Conservation (phyloP, 2,113 vertebrate species). For the Pantherophis guttatus region DNA sequence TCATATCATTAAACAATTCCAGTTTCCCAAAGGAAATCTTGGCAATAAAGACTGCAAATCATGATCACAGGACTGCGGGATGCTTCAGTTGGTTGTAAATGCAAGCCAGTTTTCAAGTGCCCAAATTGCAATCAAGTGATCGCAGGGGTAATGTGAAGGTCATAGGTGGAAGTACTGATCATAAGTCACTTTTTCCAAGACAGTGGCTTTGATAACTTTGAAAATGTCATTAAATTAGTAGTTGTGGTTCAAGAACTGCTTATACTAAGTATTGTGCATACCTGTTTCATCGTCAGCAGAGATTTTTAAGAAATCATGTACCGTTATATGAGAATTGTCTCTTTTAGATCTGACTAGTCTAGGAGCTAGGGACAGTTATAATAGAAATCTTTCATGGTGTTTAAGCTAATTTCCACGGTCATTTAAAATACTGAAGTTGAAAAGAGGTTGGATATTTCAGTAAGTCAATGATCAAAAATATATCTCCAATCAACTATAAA, state of each 20-base stretch:
- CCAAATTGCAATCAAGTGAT: not conserved
- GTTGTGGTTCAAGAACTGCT: not conserved
- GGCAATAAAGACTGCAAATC: not conserved
- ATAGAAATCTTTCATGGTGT: not conserved
- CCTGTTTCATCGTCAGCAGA: not conserved
- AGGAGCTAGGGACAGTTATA: not conserved
- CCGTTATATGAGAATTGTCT: not conserved
- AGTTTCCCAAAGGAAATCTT: not conserved
- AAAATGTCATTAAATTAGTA: too few relatives aligned
- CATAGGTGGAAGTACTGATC: not conserved
- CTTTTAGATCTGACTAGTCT: not conserved
- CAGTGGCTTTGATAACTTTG: too few relatives aligned
- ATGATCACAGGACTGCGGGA: not conserved
- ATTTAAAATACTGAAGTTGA: not conserved
- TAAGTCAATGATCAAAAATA: not conserved
- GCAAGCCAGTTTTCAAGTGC: not conserved
- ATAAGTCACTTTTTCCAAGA: too few relatives aligned
- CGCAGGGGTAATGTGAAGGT: not conserved
- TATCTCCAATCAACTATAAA: not conserved
- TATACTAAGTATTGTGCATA: not conserved
- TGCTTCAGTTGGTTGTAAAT: not conserved
- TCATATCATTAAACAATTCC: not conserved
- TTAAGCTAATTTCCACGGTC: not conserved
- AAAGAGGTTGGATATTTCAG: not conserved
- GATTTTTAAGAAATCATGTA: not conserved